Evolutionary conservation across 2,113 vertebrate species (phyloP), one percentile per base, ranked within the genome.

Genomic region (Emydocephalus ijimae): DNA sequence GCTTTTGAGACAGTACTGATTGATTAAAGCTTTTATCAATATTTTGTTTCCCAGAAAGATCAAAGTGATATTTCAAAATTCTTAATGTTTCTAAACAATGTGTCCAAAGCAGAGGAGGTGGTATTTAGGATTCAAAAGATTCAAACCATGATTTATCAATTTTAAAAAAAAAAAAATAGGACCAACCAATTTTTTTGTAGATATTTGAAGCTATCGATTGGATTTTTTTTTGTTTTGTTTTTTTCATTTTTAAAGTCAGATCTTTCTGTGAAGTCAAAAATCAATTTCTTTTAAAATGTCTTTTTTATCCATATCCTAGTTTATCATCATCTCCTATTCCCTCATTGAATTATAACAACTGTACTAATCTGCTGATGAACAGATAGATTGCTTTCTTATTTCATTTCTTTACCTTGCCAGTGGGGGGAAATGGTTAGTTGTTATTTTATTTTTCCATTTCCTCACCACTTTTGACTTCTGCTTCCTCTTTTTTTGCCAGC

Each of bases 371-470:
- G 26, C 2, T 92, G 93, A 91, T 54, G 1, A 94, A 48, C 1
- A 3, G 18, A 10, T 9, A 20, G 0, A 18, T 26, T 48, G 2
- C 14, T 85, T 57, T 21, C 1, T 91, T 69, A 50, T 69, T 69
- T 69, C 14, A 24, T 88, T 89, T 88, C 24, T 87, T 39, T 23
- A 34, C 2, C 15, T 69, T 34, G 64, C 11, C 64, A 69, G 29
- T 34, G 29, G 1, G 23, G 24, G 5, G 15, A 69, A 34, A 69
- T 34, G 90, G 48, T 86, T 94, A 4, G 74, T 94, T 48, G 90
- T 11, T 18, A 87, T 94, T 93, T 94, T 94, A 89, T 92, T 69
- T 1, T 89, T 94, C 89, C 14, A n/a, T 91, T 95, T 91, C 90
- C 88, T 20, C 93, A 92, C 24, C 23, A 23, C 50, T 69, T 69